Conservation (phyloP, 1,140 invertebrate genomes). For the Drosophila baimaii region DNA sequence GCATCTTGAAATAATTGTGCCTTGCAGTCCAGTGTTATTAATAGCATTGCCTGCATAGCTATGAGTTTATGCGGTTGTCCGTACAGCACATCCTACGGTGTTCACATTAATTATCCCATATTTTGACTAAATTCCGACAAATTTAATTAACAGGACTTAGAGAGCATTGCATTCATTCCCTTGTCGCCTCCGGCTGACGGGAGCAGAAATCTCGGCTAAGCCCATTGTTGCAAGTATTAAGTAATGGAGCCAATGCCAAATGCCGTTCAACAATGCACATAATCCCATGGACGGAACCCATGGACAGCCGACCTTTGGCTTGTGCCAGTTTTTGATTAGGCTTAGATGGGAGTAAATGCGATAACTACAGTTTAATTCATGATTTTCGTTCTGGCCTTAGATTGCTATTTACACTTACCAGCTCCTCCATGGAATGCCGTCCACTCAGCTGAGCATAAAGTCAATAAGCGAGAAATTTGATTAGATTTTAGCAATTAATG, state of each 20-base stretch:
- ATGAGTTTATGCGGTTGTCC: background rate
- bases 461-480: constrained; percentile 12
- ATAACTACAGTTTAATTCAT: constrained; percentile 28
- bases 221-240: constrained; percentile 15
- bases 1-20: background rate
- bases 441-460: constrained; percentile 58
- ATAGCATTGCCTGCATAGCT: background rate
- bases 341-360: constrained; percentile 31
- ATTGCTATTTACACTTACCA: constrained; percentile 65
- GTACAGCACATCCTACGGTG: too few relatives aligned
- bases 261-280: constrained; percentile 33
- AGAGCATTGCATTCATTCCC: constrained; percentile 14
- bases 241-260: constrained; percentile 20
- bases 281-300: constrained; percentile 5
- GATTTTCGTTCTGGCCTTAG: constrained; percentile 6
- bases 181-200: background rate
- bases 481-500: too few relatives aligned
- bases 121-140: constrained; percentile 13
- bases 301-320: background rate
- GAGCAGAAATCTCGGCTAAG: background rate
- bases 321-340: constrained; percentile 6
- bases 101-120: constrained; percentile 40
- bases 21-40: background rate
- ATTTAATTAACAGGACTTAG: constrained; percentile 43
- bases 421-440: constrained; percentile 58